A percentile compares a stretch with the other conserved stretches of the same genome.
Evolutionary conservation across 2,797 vertebrate genomes (phyloP).

Genomic region (Trematomus bernacchii): DNA sequence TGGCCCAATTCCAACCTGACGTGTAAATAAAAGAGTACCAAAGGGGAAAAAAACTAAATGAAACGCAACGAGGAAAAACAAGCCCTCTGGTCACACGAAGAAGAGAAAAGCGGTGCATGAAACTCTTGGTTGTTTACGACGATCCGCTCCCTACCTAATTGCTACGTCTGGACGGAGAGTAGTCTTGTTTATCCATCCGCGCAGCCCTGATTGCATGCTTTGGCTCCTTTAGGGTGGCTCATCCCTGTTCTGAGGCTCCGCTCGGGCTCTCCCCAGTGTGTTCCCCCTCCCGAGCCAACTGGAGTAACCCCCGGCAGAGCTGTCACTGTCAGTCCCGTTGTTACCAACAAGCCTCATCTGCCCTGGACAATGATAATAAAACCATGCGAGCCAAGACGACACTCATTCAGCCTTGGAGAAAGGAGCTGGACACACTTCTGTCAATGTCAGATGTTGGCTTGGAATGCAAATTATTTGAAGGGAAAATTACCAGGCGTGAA

Average conservation of each 20-base stretch:
- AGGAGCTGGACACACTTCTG: conserved; percentile 45
- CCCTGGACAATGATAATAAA: conserved; percentile 52
- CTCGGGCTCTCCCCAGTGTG: conserved; percentile 61
- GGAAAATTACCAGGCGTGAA: conserved; percentile 20
- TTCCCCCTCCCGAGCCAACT: conserved; percentile 50
- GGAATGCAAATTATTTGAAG: conserved; percentile 14
- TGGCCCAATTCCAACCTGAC: conserved; percentile 39
- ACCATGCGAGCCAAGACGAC: conserved; percentile 20
- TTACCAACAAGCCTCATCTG: conserved; percentile 59
- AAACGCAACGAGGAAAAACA: conserved; percentile 46
- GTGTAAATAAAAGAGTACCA: conserved; percentile 59
- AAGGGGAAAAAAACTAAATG: conserved; percentile 43
- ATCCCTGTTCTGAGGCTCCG: conserved; percentile 64
- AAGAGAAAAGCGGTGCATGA: conserved; percentile 41
- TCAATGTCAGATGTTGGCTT: conserved; percentile 22
- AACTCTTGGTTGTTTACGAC: conserved; percentile 72
- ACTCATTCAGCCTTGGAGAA: conserved; percentile 34
- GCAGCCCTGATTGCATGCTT: conserved; percentile 78
- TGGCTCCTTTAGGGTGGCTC: conserved; percentile 72
- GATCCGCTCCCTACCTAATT: conserved; percentile 71
- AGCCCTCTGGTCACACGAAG: conserved; percentile 47
- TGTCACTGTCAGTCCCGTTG: conserved; percentile 54
- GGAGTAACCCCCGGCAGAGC: conserved; percentile 61
- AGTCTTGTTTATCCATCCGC: conserved; percentile 76
- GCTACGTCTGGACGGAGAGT: conserved; percentile 72